Percentiles rank a stretch among this genome's conserved stretches.
Evolutionary conservation across 2,797 vertebrate genomes (phyloP).

Genomic region (Lutjanus argentimaculatus): DNA sequence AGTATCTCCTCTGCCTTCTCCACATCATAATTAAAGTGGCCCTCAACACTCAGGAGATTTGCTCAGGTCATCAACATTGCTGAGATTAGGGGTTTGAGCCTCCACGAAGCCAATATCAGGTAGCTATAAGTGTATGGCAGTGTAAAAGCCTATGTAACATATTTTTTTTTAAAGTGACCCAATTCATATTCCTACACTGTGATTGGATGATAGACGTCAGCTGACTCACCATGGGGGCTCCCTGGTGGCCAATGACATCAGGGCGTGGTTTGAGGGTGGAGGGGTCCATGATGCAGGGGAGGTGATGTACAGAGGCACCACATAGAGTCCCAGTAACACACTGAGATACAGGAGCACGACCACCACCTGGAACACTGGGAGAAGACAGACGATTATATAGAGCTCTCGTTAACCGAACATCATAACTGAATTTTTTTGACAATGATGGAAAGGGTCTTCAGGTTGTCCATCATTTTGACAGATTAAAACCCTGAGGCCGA

Average conservation of each 20-base stretch:
- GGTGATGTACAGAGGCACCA: constrained; percentile 92
- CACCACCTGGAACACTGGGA: constrained; percentile 91
- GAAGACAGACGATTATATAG: neutral
- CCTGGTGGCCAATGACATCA: constrained; percentile 91
- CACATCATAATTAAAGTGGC: neutral
- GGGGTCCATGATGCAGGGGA: constrained; percentile 97
- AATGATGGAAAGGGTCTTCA: no score
- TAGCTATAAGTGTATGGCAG: neutral
- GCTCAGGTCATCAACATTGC: neutral
- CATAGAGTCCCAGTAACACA: constrained; percentile 90
- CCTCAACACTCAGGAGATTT: neutral
- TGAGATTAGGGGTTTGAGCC: neutral
- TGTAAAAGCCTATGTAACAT: neutral
- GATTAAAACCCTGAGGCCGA: no score
- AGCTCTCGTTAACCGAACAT: no score
- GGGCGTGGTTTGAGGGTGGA: constrained; percentile 89
- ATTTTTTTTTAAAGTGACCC: neutral
- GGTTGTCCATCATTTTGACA: no score
- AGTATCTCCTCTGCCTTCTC: neutral
- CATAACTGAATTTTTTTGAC: no score
- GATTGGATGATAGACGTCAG: constrained; percentile 6
- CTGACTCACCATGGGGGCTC: constrained; percentile 93
- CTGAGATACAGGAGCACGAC: constrained; percentile 90
- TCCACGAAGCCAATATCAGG: neutral
- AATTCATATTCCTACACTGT: constrained; percentile 9